A percentile compares a stretch with the other conserved stretches of the same genome.
These are phyloP conservation scores for Neofelis nebulosa DNA, from an alignment of 2,113 vertebrate species.

Conservation along the genomic window DNA sequence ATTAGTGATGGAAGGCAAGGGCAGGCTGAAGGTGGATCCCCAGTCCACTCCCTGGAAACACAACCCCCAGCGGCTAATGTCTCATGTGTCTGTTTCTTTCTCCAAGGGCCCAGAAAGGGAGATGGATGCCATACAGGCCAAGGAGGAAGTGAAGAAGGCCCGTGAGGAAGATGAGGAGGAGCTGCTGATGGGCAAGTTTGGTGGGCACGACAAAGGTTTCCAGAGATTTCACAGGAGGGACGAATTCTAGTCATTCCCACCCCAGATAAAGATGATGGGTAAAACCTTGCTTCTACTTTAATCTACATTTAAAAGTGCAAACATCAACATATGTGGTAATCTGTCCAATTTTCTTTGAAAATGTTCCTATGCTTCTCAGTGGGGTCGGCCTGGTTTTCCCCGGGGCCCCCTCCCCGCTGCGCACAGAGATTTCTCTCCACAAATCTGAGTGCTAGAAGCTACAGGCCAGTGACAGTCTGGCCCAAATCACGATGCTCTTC, in stretches of 20 bases:
- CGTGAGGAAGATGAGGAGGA: slow-evolving; percentile 64
- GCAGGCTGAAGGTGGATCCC: not conserved
- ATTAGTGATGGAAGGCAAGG: not conserved
- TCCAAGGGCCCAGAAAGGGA: slow-evolving; percentile 71
- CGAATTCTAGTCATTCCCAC: slow-evolving; percentile 27
- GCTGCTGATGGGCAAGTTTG: not conserved
- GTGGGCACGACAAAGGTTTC: not conserved
- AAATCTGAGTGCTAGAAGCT: not conserved
- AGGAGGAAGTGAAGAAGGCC: slow-evolving; percentile 68
- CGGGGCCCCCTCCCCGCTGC: fast-evolving
- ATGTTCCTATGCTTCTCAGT: not conserved
- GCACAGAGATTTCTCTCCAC: not conserved
- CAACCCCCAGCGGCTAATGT: not conserved
- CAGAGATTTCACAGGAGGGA: not conserved
- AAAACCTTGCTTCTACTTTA: not conserved
- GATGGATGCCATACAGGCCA: slow-evolving; percentile 69
- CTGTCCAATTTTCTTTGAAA: not conserved
- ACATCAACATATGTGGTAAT: not conserved
- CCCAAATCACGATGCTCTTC: not conserved
- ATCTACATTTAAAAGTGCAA: not conserved
- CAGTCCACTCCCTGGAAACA: not conserved
- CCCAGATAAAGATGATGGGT: not conserved
- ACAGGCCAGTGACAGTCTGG: not conserved
- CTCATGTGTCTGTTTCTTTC: not conserved
- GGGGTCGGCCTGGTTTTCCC: not conserved